Evolutionary conservation across 2,888 invertebrate genomes (phyloP), one percentile per base, ranked within the genome.

Genomic region (Callimorpha dominula): DNA sequence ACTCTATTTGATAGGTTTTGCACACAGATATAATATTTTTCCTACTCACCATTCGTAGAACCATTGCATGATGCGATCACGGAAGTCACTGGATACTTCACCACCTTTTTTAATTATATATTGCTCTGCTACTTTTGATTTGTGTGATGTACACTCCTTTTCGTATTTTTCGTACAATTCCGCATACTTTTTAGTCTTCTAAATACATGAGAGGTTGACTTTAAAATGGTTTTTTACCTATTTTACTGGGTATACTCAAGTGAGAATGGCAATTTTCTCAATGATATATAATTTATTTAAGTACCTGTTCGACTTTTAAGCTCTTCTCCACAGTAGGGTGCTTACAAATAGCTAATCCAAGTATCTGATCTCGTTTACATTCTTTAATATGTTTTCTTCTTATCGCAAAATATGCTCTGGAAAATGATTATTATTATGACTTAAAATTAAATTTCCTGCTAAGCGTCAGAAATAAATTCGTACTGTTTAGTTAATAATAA

Each of bases 61-160:
- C 94, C 94, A 94, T 65, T 86, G 80, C 74, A 93, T 88, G 7
- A 92, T 85, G 65, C 87, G 80, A 69, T 91, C 92, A 76, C 91
- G 83, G 72, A 87, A 88, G 69, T 93, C 89, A 72, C 92, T 94
- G 42, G 79, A 79, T 1, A 92, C 79, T 15, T 86, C 84, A 43
- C 86, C 85, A 17, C 77, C 78, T 73, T 85, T 88, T 66, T 70
- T 80, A 78, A 83, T 81, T 5, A 86, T 73, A 75, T 81, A 90
- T 4, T 85, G 74, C 70, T 85, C 76, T 83, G 89, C 91, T 15
- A 89, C 74, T 52, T 80, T 70, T 43, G 86, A 75, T 57, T 77
- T 87, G 11, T 84, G 79, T 3, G 68, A 40, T 66, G 77, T 73
- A 86, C 90, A 89, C 68, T 90, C 84, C 15, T 85, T 76, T 73